These are phyloP conservation scores for Drosophila algonquin DNA, from an alignment of 2,888 invertebrate genomes.

Conservation along the genomic window DNA sequence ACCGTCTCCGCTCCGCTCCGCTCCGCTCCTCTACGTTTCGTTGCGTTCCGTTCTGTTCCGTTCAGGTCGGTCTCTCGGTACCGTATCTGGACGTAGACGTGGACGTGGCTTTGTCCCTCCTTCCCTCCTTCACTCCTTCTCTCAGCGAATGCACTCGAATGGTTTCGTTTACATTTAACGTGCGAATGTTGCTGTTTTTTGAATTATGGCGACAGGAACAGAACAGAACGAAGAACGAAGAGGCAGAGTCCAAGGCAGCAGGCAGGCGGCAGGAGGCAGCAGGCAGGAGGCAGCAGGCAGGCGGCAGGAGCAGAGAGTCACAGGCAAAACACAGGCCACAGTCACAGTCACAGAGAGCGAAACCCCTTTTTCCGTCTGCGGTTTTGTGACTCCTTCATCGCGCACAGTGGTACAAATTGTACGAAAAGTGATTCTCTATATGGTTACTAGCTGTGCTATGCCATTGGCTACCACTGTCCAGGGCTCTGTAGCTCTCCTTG, in stretches of 20 bases:
- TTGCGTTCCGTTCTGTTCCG: background rate
- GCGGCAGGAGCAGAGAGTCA: constrained; percentile 7
- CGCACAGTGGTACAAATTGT: constrained; percentile 13
- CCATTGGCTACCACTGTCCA: constrained; percentile 4
- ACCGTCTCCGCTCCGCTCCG: constrained; percentile 29
- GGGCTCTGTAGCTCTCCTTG: constrained; percentile 1
- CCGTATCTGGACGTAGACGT: constrained; percentile 10
- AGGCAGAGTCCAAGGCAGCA: no score
- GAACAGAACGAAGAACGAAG: background rate
- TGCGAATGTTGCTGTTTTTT: constrained; percentile 80
- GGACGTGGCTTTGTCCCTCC: constrained; percentile 3
- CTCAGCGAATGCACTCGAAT: constrained; percentile 68
- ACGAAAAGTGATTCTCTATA: background rate
- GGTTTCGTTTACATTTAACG: constrained; percentile 79
- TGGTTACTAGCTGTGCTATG: no score
- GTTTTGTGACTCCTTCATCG: constrained; percentile 27
- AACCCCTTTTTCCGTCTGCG: constrained; percentile 45
- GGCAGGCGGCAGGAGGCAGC: constrained; percentile 11
- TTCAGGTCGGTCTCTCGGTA: constrained; percentile 9
- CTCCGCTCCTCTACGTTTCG: background rate
- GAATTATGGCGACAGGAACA: constrained; percentile 79
- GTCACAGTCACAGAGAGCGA: constrained; percentile 25
- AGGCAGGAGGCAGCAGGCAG: constrained; percentile 9
- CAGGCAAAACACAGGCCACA: constrained; percentile 31
- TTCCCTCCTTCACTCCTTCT: constrained; percentile 6